A percentile compares a stretch with the other conserved stretches of the same genome.
Evolutionary conservation across 2,888 invertebrate genomes (phyloP).

Genomic region (Nomada flava): DNA sequence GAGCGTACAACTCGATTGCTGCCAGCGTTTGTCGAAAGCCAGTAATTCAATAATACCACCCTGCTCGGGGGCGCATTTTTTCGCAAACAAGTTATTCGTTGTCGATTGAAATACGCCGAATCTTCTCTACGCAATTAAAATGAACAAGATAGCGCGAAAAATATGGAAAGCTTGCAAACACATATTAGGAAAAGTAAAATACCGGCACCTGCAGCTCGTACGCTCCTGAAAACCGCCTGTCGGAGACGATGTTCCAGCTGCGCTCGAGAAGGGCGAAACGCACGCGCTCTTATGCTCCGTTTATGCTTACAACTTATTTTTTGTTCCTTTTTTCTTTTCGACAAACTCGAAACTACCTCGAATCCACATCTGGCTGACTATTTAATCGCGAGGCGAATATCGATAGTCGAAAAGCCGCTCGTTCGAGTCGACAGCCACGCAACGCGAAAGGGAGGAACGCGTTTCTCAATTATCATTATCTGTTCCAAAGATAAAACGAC

Average conservation of each 20-base stretch:
- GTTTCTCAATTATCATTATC: slow-evolving; percentile 1
- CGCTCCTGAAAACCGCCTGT: slow-evolving; percentile 62
- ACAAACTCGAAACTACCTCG: slow-evolving; percentile 21
- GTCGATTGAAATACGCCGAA: background rate
- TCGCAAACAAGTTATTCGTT: background rate
- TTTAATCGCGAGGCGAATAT: background rate
- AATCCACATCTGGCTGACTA: background rate
- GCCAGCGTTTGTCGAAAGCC: slow-evolving; percentile 14
- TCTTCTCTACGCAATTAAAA: background rate
- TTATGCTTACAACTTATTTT: slow-evolving; percentile 46
- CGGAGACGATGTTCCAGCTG: slow-evolving; percentile 66
- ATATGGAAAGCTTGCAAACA: background rate
- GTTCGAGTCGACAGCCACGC: background rate
- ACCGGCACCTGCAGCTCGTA: slow-evolving; percentile 5
- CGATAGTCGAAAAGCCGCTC: background rate
- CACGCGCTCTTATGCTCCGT: slow-evolving; percentile 61
- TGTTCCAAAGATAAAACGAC: slow-evolving; percentile 8
- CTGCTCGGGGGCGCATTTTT: background rate
- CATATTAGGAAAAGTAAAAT: background rate
- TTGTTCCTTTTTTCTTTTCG: slow-evolving; percentile 24
- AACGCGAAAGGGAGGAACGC: background rate
- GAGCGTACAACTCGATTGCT: slow-evolving; percentile 18
- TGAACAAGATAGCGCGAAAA: background rate
- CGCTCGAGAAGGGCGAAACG: slow-evolving; percentile 67
- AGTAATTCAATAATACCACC: background rate